These are phyloP conservation scores for Numenius arquata DNA, from an alignment of 2,113 vertebrate species.

Conservation along the genomic window DNA sequence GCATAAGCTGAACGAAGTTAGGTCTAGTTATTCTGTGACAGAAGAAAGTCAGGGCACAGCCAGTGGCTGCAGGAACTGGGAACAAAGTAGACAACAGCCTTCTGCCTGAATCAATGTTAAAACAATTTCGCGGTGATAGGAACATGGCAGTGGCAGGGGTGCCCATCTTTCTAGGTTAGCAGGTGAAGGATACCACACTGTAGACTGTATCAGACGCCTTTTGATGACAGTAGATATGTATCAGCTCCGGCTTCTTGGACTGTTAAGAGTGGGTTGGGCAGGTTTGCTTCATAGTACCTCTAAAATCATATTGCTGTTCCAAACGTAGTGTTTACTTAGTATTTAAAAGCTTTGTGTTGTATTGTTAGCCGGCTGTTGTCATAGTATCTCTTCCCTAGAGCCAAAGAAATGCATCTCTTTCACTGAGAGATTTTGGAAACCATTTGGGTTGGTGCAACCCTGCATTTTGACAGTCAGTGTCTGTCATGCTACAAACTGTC, in stretches of 20 bases:
- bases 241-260: neutral
- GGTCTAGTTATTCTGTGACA: neutral
- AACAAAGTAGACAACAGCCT: neutral
- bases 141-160: neutral
- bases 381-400: neutral
- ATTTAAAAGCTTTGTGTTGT: neutral
- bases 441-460: neutral
- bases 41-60: neutral
- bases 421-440: neutral
- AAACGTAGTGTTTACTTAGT: neutral
- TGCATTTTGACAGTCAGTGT: neutral
- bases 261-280: neutral
- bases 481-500: neutral
- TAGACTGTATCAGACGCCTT: neutral
- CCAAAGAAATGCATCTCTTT: neutral
- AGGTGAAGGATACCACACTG: neutral
- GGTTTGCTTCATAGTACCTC: neutral
- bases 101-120: conserved; percentile 54
- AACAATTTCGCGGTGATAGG: conserved; percentile 16
- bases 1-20: conserved; percentile 4
- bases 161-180: conserved; percentile 53
- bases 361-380: neutral
- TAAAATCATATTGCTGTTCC: neutral
- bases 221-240: neutral
- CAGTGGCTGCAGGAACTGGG: conserved; percentile 28